Evolutionary conservation across 1,140 invertebrate species (phyloP), one percentile per base, ranked within the genome.

Genomic region (Zelostemma sp.): DNA sequence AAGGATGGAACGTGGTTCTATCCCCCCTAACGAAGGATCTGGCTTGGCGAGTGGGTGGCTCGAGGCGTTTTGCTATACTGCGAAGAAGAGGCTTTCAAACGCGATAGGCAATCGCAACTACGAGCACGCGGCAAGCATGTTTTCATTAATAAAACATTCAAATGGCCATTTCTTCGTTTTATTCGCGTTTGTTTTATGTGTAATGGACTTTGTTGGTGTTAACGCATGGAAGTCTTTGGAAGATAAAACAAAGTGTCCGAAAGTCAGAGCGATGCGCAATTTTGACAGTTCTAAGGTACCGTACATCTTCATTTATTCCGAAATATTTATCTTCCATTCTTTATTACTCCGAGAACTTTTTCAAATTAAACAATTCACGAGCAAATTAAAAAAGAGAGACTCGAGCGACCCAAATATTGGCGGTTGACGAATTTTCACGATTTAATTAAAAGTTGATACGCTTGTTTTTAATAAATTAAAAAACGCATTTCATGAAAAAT

Each of bases 211-310:
- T 50, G 48, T 43, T 16, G 17, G 51, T 28, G 15, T 46, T 38
- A 57, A 54, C 12, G 46, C 54, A 19, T 81, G 78, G 78, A 87
- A 85, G 60, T 74, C 74, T 38, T 78, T 79, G 17, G 88, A 89
- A 49, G 88, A 89, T 75, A 89, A 88, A 75, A 88, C 85, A 5
- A 88, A 88, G 65, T 89, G 89, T 72, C 89, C 88, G 0, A 84
- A 84, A 75, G 86, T 87, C 28, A 86, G 81, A 72, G 85, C 76
- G 35, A 83, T 87, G 18, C 65, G 82, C 21, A 85, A 87, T 72
- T 87, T 87, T 63, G 83, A 87, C 62, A 80, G 87, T 21, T 71
- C 84, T 1, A 76, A 85, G 78, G 86, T 87, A 80, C 4, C 1
- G 47, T 6, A 33, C n/a, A n/a, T n/a, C n/a, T n/a, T n/a, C n/a